Evolutionary conservation across 2,113 vertebrate genomes (phyloP).

Genomic region (Callionymus lyra): DNA sequence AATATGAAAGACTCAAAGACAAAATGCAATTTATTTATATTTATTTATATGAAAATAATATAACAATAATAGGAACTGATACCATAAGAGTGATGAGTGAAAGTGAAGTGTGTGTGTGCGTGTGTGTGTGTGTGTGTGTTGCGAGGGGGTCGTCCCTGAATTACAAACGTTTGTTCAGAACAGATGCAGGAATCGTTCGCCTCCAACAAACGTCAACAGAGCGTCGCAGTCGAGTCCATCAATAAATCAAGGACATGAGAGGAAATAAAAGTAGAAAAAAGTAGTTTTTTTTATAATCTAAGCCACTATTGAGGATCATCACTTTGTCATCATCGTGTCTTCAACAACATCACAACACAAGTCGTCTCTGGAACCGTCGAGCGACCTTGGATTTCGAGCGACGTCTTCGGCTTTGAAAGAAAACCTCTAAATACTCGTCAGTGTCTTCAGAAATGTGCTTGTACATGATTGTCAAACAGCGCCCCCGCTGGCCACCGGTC

Average conservation of each 20-base stretch:
- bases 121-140: no score
- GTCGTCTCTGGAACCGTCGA: no score
- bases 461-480: constrained; percentile 61
- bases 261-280: no score
- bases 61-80: constrained; percentile 49
- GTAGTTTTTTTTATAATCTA: no score
- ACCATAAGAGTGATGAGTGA: constrained; percentile 6
- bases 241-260: no score
- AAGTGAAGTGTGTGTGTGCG: no score
- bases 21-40: constrained; percentile 35
- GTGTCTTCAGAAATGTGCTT: constrained; percentile 55
- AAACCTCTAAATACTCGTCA: no score
- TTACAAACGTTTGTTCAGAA: constrained; percentile 10
- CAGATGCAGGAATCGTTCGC: constrained; percentile 11
- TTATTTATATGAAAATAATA: constrained; percentile 70
- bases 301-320: not conserved
- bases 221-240: no score
- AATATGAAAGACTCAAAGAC: not conserved
- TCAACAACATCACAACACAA: constrained; percentile 38
- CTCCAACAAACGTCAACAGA: no score
- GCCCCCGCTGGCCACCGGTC: constrained; percentile 14
- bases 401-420: no score
- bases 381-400: no score
- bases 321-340: constrained; percentile 25
- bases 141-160: constrained; percentile 13